Percentiles rank a stretch among this genome's conserved stretches.
These are phyloP conservation scores for Pangasius macronema DNA, from an alignment of 2,797 vertebrate species.

Conservation along the genomic window DNA sequence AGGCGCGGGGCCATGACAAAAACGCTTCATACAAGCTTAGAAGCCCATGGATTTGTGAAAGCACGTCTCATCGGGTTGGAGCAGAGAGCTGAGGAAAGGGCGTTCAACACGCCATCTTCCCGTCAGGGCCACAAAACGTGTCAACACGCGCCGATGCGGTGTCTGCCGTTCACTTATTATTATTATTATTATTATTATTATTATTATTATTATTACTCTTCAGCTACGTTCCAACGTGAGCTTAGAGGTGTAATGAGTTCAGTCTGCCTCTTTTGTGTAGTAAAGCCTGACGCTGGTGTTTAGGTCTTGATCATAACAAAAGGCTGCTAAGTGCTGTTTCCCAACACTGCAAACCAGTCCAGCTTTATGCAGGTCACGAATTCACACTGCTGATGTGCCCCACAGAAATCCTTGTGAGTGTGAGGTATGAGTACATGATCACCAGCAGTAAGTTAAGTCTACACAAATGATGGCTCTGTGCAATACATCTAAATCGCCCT, in stretches of 20 bases:
- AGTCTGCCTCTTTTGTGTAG: constrained; percentile 15
- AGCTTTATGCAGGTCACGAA: constrained; percentile 54
- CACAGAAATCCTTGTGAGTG: constrained; percentile 27
- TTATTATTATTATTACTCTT: constrained; percentile 34
- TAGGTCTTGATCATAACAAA: constrained; percentile 42
- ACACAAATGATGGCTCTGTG: not conserved
- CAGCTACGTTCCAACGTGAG: not conserved
- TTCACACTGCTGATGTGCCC: constrained; percentile 43
- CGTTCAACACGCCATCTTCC: constrained; percentile 80
- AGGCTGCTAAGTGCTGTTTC: constrained; percentile 51
- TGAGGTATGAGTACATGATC: constrained; percentile 2
- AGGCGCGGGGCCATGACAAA: constrained; percentile 18
- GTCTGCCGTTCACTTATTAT: constrained; percentile 28
- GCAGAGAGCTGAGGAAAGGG: constrained; percentile 56
- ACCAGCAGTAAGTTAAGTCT: not conserved
- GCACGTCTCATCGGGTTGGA: constrained; percentile 41
- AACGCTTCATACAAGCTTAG: constrained; percentile 30
- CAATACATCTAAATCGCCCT: not conserved
- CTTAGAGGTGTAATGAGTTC: not conserved
- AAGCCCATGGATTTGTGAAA: constrained; percentile 48
- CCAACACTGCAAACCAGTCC: constrained; percentile 31
- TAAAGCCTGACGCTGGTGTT: not conserved
- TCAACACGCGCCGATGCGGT: constrained; percentile 44
- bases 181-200: constrained; percentile 46
- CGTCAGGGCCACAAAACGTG: constrained; percentile 69